phyloP scores from a whole-genome alignment of 2,888 invertebrate genomes.

The Spisula solida region DNA sequence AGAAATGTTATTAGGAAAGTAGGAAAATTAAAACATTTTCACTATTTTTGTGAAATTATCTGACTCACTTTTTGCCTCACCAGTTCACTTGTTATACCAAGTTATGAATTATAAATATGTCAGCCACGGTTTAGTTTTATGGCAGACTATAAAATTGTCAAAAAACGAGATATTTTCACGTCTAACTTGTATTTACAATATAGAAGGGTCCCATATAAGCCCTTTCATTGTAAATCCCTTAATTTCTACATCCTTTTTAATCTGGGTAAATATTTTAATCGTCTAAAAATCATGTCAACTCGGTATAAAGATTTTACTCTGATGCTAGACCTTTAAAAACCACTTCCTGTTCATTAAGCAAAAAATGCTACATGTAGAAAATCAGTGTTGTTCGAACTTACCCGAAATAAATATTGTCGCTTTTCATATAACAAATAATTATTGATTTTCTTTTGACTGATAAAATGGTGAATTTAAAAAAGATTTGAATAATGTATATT shows the following conservation, averaged over 20 bases:
- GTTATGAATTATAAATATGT: slow-evolving; percentile 23
- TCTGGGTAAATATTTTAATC: not conserved
- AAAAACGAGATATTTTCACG: slow-evolving; percentile 6
- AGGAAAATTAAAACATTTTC: not conserved
- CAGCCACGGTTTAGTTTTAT: not conserved
- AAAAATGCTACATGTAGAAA: no score
- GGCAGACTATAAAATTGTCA: slow-evolving; percentile 18
- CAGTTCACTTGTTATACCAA: not conserved
- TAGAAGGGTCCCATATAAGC: not conserved
- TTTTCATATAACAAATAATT: no score
- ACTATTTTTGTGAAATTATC: not conserved
- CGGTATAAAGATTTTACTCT: no score
- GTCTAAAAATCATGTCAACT: not conserved
- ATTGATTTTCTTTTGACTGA: no score
- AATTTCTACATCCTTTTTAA: slow-evolving; percentile 5
- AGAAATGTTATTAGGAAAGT: not conserved
- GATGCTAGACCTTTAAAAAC: no score
- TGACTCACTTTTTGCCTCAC: not conserved
- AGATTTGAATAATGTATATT: no score
- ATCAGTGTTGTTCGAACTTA: no score
- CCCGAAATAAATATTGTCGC: no score
- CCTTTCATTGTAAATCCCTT: not conserved
- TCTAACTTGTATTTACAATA: slow-evolving; percentile 4
- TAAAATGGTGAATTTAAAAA: no score
- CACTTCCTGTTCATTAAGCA: no score